Evolutionary conservation across 2,888 invertebrate species (phyloP).

Genomic region (Druceiella hillmani): DNA sequence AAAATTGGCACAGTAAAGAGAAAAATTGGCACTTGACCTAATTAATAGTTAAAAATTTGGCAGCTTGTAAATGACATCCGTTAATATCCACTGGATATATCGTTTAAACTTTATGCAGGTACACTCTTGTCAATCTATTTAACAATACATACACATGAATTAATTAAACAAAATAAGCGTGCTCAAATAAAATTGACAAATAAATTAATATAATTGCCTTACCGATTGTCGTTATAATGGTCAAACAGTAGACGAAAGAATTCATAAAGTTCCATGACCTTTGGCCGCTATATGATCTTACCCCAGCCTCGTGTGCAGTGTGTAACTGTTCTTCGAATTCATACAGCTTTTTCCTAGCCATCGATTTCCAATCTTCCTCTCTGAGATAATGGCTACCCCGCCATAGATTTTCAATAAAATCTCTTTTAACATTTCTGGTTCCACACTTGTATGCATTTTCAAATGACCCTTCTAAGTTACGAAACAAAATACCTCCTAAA

Average conservation of each 20-base stretch:
- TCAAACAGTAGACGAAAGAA: constrained; percentile 79
- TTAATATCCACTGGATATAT: too few relatives aligned
- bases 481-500: constrained; percentile 73
- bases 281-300: constrained; percentile 78
- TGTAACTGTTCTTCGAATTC: constrained; percentile 85
- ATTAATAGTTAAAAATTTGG: too few relatives aligned
- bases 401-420: constrained; percentile 82
- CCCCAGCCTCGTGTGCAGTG: constrained; percentile 76
- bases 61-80: too few relatives aligned
- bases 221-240: constrained; percentile 88
- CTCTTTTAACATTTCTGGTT: constrained; percentile 78
- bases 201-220: constrained; percentile 35
- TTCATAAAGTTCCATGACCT: constrained; percentile 86
- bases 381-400: constrained; percentile 72
- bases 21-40: too few relatives aligned
- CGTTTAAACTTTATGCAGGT: too few relatives aligned
- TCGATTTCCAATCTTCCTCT: constrained; percentile 86
- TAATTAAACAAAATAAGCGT: too few relatives aligned
- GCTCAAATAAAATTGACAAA: constrained; percentile 9
- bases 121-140: too few relatives aligned
- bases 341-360: constrained; percentile 72
- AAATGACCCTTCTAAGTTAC: constrained; percentile 77
- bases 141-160: too few relatives aligned
- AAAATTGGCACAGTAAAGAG: too few relatives aligned
- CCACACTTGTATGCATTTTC: constrained; percentile 86